A percentile compares a stretch with the other conserved stretches of the same genome.
These are phyloP conservation scores for Cheilosia variabilis DNA, from an alignment of 2,888 invertebrate genomes.

Conservation along the genomic window DNA sequence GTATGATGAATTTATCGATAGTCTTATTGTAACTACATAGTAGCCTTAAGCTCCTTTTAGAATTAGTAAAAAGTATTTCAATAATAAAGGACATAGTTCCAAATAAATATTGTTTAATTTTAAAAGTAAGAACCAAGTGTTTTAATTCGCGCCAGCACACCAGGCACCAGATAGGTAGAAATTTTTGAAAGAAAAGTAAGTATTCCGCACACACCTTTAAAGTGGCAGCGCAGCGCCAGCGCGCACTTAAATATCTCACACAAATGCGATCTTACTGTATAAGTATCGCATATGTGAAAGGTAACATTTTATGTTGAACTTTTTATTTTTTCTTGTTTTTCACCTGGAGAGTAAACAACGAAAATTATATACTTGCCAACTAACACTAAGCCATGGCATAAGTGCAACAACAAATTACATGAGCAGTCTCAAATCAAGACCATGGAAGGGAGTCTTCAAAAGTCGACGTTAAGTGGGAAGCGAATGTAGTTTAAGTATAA, in stretches of 20 bases:
- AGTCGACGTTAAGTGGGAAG: conserved; percentile 81
- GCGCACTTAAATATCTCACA: conserved; percentile 42
- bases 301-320: conserved; percentile 38
- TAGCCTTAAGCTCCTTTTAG: no score
- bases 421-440: conserved; percentile 47
- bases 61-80: no score
- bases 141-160: conserved; percentile 41
- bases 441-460: conserved; percentile 83
- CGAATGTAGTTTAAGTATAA: conserved; percentile 83
- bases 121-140: no score
- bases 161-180: conserved; percentile 40
- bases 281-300: conserved; percentile 53
- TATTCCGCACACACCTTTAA: conserved; percentile 60
- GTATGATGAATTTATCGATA: no score
- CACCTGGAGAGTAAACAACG: conserved; percentile 45
- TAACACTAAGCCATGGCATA: conserved; percentile 36
- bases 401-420: conserved; percentile 64
- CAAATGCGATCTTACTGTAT: conserved; percentile 11
- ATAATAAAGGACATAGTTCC: no score
- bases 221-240: conserved; percentile 3
- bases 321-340: conserved; percentile 51
- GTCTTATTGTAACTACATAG: no score
- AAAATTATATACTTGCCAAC: conserved; percentile 55
- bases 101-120: no score
- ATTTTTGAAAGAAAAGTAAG: conserved; percentile 67